Base-by-base conservation (phyloP, 1,140 invertebrate genomes). In the Pygmarrhopalites habei region DNA sequence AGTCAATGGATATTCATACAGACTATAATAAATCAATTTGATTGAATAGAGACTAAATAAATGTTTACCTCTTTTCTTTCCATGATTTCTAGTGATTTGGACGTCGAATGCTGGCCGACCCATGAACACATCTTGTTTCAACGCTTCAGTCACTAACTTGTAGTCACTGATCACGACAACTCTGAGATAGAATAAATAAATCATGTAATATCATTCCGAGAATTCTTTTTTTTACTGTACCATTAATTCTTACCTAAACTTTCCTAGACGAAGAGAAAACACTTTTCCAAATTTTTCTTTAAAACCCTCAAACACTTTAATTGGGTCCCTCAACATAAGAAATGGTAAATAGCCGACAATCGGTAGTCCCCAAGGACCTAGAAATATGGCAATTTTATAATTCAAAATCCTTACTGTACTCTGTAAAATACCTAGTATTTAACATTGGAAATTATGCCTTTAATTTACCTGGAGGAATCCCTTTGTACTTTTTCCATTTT, bases 131-230 rank as follows among this genome's bases (percentile, higher is more conserved):
- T 71, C 69, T 41, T 68, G 60, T 47, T 62, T 66, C 25, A 57
- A 71, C 21, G 69, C 69, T 62, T 71, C 58, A 23, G 32, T 39
- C 28, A 71, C 59, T 23, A 71, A 43, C 23, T 71, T 71, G 49
- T 66, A 71, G 29, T 71, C 69, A 52, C 64, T 66, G 17, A 71
- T 64, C 7, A 71, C 69, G 2, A 71, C 66, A n/a, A 26, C 29
- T 60, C 14, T 52, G 19, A 60, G 15, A 51, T 39, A n/a, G 10
- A 21, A 28, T 58, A 52, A 39, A 64, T n/a, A n/a, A 35, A 7
- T 7, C 32, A 35, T 35, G 32, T 7, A 35, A 35, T 35, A 35
- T 35, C 32, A 35, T 35, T 35, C 15, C 32, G 5, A n/a, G n/a
- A n/a, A 5, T 57, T 39, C 39, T 26, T 26, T 51, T 17, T 26